phyloP scores from a whole-genome alignment of 2,888 invertebrate genomes.

The Parnassius smintheus region DNA sequence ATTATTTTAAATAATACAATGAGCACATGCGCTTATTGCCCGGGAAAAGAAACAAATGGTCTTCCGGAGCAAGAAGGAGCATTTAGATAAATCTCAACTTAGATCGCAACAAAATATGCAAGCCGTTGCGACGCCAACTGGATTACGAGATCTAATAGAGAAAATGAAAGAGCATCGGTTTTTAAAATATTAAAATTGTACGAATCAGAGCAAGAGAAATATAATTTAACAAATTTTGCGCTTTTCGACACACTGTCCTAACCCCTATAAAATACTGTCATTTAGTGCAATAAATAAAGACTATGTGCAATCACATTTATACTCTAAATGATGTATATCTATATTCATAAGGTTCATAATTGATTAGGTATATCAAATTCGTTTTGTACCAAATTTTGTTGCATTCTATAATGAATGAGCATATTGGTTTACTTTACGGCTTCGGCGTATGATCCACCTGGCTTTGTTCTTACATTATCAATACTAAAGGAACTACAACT shows the following conservation, averaged over 20 bases:
- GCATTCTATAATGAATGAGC: slow-evolving; percentile 34
- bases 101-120: slow-evolving; percentile 29
- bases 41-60: slow-evolving; percentile 73
- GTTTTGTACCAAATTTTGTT: slow-evolving; percentile 71
- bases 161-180: background rate
- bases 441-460: slow-evolving; percentile 26
- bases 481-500: slow-evolving; percentile 42
- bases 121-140: slow-evolving; percentile 27
- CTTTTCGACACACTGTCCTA: slow-evolving; percentile 4
- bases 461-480: slow-evolving; percentile 33
- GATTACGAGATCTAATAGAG: slow-evolving; percentile 13
- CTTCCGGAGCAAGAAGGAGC: slow-evolving; percentile 79
- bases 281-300: slow-evolving; percentile 37
- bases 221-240: slow-evolving; percentile 2
- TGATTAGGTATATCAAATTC: slow-evolving; percentile 56
- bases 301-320: slow-evolving; percentile 68
- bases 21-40: slow-evolving; percentile 76
- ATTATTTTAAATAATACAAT: slow-evolving; percentile 67
- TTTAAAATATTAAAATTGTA: background rate
- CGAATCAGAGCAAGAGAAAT: background rate
- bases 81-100: slow-evolving; percentile 35
- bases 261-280: background rate
- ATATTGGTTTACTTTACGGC: slow-evolving; percentile 24
- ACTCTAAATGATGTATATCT: slow-evolving; percentile 55
- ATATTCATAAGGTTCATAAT: slow-evolving; percentile 55